Evolutionary conservation across 1,140 invertebrate species (phyloP), one percentile per base, ranked within the genome.

Genomic region (Globodera ellingtonae): DNA sequence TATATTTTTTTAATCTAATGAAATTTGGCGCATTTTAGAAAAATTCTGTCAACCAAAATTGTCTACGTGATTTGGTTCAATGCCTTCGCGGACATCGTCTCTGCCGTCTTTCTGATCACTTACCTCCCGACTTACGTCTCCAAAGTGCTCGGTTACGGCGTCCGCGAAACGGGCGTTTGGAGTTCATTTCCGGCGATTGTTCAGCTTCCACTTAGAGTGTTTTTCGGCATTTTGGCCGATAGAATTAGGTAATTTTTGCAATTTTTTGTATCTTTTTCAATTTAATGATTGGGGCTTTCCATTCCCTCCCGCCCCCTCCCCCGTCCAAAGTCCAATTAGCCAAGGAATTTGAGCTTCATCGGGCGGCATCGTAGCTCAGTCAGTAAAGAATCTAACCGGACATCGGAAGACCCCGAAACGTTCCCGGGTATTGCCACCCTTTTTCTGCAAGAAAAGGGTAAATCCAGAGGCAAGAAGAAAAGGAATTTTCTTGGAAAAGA

Each of bases 31-130:
- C 24, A 62, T 59, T 59, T 70, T 79, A 47, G 75, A 13, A 80
- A 21, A 48, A 79, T 72, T 81, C n/a, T 81, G 81, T 47, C 21
- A n/a, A 81, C 82, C 2, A 48, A 62, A 75, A 47, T 81, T 21
- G 75, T 81, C 66, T 78, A 52, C 4, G 48, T 84, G 13, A 70
- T 81, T 72, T 81, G 80, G 82, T 84, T 83, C 46, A 86, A 85
- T 62, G 82, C 82, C 3, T 72, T 83, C 13, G 82, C 82, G 5
- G 82, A 83, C 62, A 83, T 83, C 56, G 72, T 85, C 44, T 80
- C 83, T 47, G 82, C 78, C 13, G 84, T 83, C 6, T 83, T 83
- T 48, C 72, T 83, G 72, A 67, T 83, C 18, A 83, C 82, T 15
- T 83, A 83, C 24, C 72, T 84, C n/a, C 82, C 82, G 15, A 85